These are phyloP conservation scores for Henricia sp. DNA, from an alignment of 53 echinoderm and acorn worm genomes.

Conservation along the genomic window DNA sequence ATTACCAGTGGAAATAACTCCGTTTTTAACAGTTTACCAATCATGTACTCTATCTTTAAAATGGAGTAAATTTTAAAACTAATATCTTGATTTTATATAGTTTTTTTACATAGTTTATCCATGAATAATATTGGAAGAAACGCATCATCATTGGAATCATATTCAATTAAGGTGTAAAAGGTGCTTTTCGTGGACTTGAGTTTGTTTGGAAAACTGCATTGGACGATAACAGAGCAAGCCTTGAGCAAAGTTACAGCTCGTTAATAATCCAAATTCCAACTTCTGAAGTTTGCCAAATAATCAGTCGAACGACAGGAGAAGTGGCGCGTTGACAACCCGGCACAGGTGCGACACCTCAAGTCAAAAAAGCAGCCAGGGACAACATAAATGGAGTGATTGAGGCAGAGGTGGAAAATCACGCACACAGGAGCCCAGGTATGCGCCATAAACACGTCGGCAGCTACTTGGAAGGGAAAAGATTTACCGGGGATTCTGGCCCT, in stretches of 20 bases:
- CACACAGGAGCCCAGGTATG: slow-evolving; percentile 14
- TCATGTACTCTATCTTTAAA: too few relatives aligned
- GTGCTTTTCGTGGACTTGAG: slow-evolving; percentile 1
- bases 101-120: too few relatives aligned
- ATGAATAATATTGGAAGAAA: too few relatives aligned
- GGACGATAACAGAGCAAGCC: not conserved
- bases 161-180: too few relatives aligned
- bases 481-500: slow-evolving; percentile 10
- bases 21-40: too few relatives aligned
- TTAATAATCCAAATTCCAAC: slow-evolving; percentile 45
- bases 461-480: slow-evolving; percentile 12
- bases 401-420: slow-evolving; percentile 17
- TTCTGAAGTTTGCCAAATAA: slow-evolving; percentile 57
- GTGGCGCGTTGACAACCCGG: slow-evolving; percentile 38
- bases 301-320: slow-evolving; percentile 32
- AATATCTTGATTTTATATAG: too few relatives aligned
- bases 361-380: not conserved
- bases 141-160: too few relatives aligned
- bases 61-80: too few relatives aligned
- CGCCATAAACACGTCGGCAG: slow-evolving; percentile 56
- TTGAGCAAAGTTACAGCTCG: slow-evolving; percentile 15
- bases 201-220: not conserved
- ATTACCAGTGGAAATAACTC: too few relatives aligned
- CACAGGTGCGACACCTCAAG: slow-evolving; percentile 62
- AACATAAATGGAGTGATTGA: slow-evolving; percentile 27